Evolutionary conservation across 2,113 vertebrate genomes (phyloP), one percentile per base, ranked within the genome.

Genomic region (Hypomesus transpacificus): DNA sequence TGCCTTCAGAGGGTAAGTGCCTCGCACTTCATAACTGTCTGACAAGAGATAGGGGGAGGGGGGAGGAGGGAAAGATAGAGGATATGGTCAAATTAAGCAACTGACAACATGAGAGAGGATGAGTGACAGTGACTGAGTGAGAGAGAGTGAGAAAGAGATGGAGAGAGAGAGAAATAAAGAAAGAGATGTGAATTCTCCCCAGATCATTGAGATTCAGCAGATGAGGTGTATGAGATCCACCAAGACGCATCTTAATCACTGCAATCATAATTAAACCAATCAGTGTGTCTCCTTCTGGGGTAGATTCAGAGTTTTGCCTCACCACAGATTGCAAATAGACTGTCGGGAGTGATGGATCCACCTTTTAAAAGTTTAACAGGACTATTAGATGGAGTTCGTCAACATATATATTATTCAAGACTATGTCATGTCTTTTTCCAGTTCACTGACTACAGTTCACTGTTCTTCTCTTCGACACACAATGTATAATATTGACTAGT

Each of bases 211-310:
- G 70, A 87, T 82, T 81, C 79, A 81, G 66, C 70, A 64, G 60
- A 79, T 78, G 79, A 74, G 74, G 75, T 79, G 7, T 9, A 65
- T 8, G 71, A 83, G 83, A 1, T 21, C 66, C 77, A 73, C 77
- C 82, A 81, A 80, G 83, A 86, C 21, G 67, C 51, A 58, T 11
- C 76, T 72, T 86, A 88, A 90, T 88, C 82, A 82, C 82, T 14
- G 73, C 79, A 82, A 87, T 86, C 78, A 81, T 86, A 88, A 88
- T 88, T 89, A 87, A 81, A 80, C 83, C 75, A 85, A 84, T 87
- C 86, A 85, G 81, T 54, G 74, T 78, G 17, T 65, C 68, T 75
- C 74, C 73, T 18, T 14, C 54, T 24, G 26, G 79, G 71, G 58
- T 74, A 78, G 80, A 76, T 69, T 75, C 76, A 20, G 18, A 68